Base-by-base conservation (phyloP, 2,797 vertebrate species). In the Brotula barbata region DNA sequence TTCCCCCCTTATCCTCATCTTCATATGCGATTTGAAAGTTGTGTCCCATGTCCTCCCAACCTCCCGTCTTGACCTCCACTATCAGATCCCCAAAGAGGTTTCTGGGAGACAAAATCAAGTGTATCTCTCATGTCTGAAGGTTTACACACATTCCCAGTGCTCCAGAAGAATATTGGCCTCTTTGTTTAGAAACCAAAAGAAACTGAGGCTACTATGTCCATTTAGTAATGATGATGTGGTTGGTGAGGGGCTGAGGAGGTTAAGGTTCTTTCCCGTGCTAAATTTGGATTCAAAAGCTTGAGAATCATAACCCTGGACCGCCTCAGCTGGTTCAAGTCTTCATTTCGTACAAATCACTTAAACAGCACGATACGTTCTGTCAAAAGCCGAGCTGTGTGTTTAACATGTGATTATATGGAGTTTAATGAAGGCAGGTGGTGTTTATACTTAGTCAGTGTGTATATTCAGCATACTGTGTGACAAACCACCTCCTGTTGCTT, bases 111-210 rank as follows among this genome's bases (percentile, higher is more conserved):
- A 55, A 73, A 76, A 69, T 77, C 55, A 12, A 51, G 31, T 39
- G 79, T 46, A 68, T 83, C 71, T 75, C 64, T 67, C 65, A 40
- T 69, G 69, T 62, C 60, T 41, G 56, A 49, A 64, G 52, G 71
- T 71, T 48, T 54, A 21, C 28, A 70, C 48, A 63, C 39, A 20
- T 77, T 75, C 73, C 67, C 70, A 73, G 46, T 62, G 41, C 70
- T 41, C 53, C 28, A n/a, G n/a, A n/a, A 59, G 62, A 50, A 64
- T 71, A 71, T 66, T 46, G 33, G 42, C 50, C 20, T 61, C 68
- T 82, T 77, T 57, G 64, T 80, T 76, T 78, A 52, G 71, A 74
- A 64, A 64, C 58, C 53, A 46, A 71, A n/a, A 73, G 64, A 77
- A 51, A 60, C 68, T 80, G 64, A 82, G 71, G 54, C 78, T 72